Conservation (phyloP, 1,140 invertebrate genomes). For the Drosophila erecta region DNA sequence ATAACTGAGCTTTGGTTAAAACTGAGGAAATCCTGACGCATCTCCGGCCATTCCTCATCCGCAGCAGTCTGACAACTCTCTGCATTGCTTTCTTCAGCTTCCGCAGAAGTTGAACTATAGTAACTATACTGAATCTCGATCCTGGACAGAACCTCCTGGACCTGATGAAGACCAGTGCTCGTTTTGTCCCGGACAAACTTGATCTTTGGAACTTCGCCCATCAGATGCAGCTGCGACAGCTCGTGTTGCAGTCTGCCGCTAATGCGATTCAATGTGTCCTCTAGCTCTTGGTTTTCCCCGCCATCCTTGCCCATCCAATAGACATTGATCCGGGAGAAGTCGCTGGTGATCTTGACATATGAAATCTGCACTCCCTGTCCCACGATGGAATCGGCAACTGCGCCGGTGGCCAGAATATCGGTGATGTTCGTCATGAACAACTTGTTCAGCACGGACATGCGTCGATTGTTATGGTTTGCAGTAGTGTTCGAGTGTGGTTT, state of each 20-base stretch:
- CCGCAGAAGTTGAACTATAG: neutral
- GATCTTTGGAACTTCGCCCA: slow-evolving; percentile 90
- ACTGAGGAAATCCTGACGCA: slow-evolving; percentile 90
- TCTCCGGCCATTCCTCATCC: slow-evolving; percentile 85
- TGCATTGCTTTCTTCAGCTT: slow-evolving; percentile 17
- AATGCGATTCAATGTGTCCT: slow-evolving; percentile 86
- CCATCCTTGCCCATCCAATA: slow-evolving; percentile 86
- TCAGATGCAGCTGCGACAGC: slow-evolving; percentile 88
- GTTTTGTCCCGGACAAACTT: slow-evolving; percentile 89
- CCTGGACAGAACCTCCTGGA: slow-evolving; percentile 86
- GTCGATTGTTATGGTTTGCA: slow-evolving; percentile 83
- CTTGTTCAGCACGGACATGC: slow-evolving; percentile 89
- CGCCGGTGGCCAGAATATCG: slow-evolving; percentile 89
- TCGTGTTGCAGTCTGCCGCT: slow-evolving; percentile 88
- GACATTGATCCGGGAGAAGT: slow-evolving; percentile 88
- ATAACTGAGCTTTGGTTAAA: slow-evolving; percentile 89
- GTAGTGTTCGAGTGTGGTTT: slow-evolving; percentile 54
- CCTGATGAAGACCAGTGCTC: slow-evolving; percentile 85
- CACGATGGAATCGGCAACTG: slow-evolving; percentile 86
- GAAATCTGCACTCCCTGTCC: slow-evolving; percentile 89
- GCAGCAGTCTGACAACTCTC: neutral
- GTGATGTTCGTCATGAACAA: slow-evolving; percentile 92
- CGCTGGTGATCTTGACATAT: slow-evolving; percentile 87
- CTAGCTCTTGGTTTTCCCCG: slow-evolving; percentile 63
- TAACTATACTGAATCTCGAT: slow-evolving; percentile 86